Base-by-base conservation (phyloP, 2,113 vertebrate genomes). In the Solea senegalensis region DNA sequence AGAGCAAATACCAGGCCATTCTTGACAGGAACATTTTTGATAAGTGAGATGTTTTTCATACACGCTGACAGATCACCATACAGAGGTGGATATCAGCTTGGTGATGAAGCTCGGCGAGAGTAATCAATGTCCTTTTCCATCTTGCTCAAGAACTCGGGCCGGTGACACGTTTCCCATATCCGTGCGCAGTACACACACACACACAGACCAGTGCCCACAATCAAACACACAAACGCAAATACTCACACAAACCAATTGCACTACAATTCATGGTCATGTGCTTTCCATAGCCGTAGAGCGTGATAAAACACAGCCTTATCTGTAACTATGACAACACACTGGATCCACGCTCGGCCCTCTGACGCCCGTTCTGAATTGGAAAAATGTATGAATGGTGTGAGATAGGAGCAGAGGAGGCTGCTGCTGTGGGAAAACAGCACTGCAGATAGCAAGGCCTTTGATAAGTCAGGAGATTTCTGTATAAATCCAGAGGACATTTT, bases 281-380 rank as follows among this genome's bases (percentile, higher is more conserved):
- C 71, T 88, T 76, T 81, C 60, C 78, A 76, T 70, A 28, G 68
- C 68, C 40, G 57, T 76, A 13, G 75, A 54, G 50, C 58, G 65
- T 40, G 80, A 88, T 85, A 82, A 84, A 76, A n/a, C 65, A 64
- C 62, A 58, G 26, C 59, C 85, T 84, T 85, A 88, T 89, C 85
- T 46, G 82, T 80, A 72, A 79, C 83, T 83, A 78, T 87, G 87
- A 71, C 78, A 77, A 84, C 76, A 28, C 34, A 8, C 72, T 69
- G 52, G 72, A 85, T 74, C 59, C 73, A 67, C 56, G 1, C 45
- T 16, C 52, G 72, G 55, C 66, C 61, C 72, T 80, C 68, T 79
- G 80, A 87, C 48, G 74, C 65, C 52, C 43, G 74, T 53, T 78
- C 61, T 69, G 82, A 73, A 73, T 74, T 14, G 27, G 76, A 50